Evolutionary conservation across 2,888 invertebrate genomes (phyloP).

Genomic region (Eurytoma adleriae): DNA sequence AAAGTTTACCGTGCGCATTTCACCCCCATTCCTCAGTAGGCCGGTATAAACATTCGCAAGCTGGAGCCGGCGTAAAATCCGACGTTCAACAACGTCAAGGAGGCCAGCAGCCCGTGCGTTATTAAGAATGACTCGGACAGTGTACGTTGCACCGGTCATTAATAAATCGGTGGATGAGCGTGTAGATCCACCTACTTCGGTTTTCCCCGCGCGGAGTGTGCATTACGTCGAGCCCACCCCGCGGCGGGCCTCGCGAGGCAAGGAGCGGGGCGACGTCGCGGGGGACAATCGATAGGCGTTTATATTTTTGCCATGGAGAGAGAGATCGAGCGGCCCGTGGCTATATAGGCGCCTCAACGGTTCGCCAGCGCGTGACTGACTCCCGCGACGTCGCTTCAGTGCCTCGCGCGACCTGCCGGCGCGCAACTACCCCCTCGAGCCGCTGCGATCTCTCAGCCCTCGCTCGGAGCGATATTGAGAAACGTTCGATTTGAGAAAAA

Average conservation of each 20-base stretch:
- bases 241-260: background rate
- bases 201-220: background rate
- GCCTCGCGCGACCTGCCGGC: constrained; percentile 1
- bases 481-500: background rate
- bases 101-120: background rate
- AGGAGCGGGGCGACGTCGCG: constrained; percentile 10
- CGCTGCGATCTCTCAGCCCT: background rate
- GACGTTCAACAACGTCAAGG: background rate
- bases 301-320: constrained; percentile 51
- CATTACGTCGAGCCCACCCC: too few relatives aligned
- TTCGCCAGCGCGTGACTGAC: background rate
- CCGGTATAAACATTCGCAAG: too few relatives aligned
- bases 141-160: constrained; percentile 16
- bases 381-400: background rate
- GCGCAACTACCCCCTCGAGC: constrained; percentile 2
- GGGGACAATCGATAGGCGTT: constrained; percentile 47
- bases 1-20: too few relatives aligned
- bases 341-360: background rate
- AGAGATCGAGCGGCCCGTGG: background rate
- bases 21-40: too few relatives aligned
- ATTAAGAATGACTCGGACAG: constrained; percentile 26
- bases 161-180: background rate
- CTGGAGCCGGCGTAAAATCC: too few relatives aligned
- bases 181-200: background rate
- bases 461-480: background rate